Conservation (phyloP, 1,140 invertebrate genomes). For the Drosophila sechellia region DNA sequence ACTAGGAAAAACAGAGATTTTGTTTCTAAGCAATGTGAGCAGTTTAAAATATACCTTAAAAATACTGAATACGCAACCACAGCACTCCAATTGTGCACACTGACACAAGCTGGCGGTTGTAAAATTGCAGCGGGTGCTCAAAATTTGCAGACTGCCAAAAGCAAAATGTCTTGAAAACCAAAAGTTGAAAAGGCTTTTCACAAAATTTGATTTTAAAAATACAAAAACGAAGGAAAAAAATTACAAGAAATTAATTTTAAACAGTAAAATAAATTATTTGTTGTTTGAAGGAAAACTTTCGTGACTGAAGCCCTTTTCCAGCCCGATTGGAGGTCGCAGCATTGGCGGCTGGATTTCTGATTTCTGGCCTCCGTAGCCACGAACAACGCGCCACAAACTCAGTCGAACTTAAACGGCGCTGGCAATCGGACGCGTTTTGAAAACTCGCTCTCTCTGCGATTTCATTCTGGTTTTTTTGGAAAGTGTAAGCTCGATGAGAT, state of each 20-base stretch:
- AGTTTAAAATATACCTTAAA: too few relatives aligned
- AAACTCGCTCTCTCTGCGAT: slow-evolving; percentile 33
- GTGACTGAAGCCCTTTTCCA: too few relatives aligned
- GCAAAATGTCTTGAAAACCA: neutral
- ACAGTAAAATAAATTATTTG: neutral
- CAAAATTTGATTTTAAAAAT: neutral
- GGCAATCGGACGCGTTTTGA: slow-evolving; percentile 60
- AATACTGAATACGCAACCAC: neutral
- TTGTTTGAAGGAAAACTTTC: too few relatives aligned
- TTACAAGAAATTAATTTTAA: neutral
- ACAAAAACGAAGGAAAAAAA: neutral
- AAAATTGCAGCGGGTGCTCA: neutral
- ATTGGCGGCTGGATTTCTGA: slow-evolving; percentile 1
- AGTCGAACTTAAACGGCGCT: slow-evolving; percentile 70
- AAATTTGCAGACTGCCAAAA: neutral
- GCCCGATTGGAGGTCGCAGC: neutral
- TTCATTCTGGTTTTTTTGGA: slow-evolving; percentile 7
- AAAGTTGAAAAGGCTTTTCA: neutral
- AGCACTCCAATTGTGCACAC: neutral
- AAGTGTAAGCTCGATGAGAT: slow-evolving; percentile 16
- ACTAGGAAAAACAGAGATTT: too few relatives aligned
- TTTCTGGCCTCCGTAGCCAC: slow-evolving; percentile 10
- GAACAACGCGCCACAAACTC: slow-evolving; percentile 7
- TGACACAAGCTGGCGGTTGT: neutral
- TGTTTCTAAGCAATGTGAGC: too few relatives aligned